A percentile compares a stretch with the other conserved stretches of the same genome.
These are phyloP conservation scores for Lepisosteus osseus DNA, from an alignment of 2,113 vertebrate genomes.

Conservation along the genomic window DNA sequence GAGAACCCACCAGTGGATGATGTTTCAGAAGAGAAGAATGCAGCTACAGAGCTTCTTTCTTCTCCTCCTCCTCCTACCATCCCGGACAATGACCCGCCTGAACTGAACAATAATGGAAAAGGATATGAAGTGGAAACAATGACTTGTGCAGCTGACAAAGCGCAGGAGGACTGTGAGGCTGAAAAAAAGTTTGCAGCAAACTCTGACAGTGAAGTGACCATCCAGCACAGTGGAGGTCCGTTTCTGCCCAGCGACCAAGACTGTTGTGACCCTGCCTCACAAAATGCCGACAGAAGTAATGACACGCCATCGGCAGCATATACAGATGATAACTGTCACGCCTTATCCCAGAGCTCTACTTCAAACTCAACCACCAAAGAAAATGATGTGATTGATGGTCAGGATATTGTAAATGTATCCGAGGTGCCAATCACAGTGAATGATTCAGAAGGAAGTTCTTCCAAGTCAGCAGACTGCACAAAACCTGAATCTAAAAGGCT, in stretches of 20 bases:
- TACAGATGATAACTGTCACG: constrained; percentile 9
- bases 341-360: background rate
- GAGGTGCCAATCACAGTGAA: constrained; percentile 10
- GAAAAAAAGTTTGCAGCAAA: background rate
- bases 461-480: background rate
- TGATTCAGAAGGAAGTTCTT: constrained; percentile 28
- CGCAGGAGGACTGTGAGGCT: constrained; percentile 5
- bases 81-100: constrained; percentile 39
- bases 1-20: constrained; percentile 39
- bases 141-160: background rate
- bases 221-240: no score
- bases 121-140: constrained; percentile 26
- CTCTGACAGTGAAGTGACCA: background rate
- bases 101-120: constrained; percentile 13
- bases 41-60: constrained; percentile 24
- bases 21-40: constrained; percentile 21
- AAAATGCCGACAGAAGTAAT: background rate
- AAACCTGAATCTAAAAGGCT: constrained; percentile 44
- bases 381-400: constrained; percentile 44
- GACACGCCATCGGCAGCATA: constrained; percentile 7
- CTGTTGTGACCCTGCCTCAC: background rate
- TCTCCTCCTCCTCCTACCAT: constrained; percentile 37
- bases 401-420: constrained; percentile 12
- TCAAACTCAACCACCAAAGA: constrained; percentile 15
- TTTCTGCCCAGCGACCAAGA: no score